These are phyloP conservation scores for Liposcelis brunnea DNA, from an alignment of 2,888 invertebrate species.

Conservation along the genomic window DNA sequence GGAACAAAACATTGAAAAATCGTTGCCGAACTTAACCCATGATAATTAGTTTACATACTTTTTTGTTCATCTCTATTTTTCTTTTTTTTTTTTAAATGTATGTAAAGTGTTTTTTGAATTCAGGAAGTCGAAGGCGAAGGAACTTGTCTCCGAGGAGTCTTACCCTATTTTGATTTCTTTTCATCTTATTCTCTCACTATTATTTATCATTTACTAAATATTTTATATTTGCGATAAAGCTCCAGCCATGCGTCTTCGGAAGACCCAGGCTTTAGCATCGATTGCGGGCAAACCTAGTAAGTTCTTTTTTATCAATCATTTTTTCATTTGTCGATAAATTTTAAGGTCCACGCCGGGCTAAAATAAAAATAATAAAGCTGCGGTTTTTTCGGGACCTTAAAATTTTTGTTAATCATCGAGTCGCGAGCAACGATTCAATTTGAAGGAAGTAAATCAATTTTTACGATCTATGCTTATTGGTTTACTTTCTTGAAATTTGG, in stretches of 20 bases:
- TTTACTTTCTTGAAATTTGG: background rate
- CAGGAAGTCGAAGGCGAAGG: constrained; percentile 7
- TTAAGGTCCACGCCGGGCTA: background rate
- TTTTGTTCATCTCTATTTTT: too few relatives aligned
- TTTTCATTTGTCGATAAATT: too few relatives aligned
- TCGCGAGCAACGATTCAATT: too few relatives aligned
- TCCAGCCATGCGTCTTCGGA: constrained; percentile 58
- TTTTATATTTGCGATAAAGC: constrained; percentile 37
- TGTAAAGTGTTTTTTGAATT: constrained; percentile 8
- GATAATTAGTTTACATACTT: too few relatives aligned
- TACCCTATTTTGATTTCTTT: constrained; percentile 1
- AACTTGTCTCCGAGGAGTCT: constrained; percentile 11
- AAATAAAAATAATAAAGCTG: too few relatives aligned
- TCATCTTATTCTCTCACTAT: constrained; percentile 9
- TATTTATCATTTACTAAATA: constrained; percentile 17
- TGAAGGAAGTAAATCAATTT: too few relatives aligned
- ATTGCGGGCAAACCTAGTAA: constrained; percentile 83
- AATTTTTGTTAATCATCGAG: too few relatives aligned
- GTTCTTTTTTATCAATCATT: constrained; percentile 27
- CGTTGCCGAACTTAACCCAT: constrained; percentile 6
- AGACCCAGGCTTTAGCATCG: constrained; percentile 77
- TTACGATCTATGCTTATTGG: too few relatives aligned
- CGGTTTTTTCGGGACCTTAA: constrained; percentile 7
- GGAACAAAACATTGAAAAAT: constrained; percentile 1
- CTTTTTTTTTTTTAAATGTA: constrained; percentile 18